Evolutionary conservation across 1,140 invertebrate genomes (phyloP), one percentile per base, ranked within the genome.

Genomic region (Drosophila lacteicornis): DNA sequence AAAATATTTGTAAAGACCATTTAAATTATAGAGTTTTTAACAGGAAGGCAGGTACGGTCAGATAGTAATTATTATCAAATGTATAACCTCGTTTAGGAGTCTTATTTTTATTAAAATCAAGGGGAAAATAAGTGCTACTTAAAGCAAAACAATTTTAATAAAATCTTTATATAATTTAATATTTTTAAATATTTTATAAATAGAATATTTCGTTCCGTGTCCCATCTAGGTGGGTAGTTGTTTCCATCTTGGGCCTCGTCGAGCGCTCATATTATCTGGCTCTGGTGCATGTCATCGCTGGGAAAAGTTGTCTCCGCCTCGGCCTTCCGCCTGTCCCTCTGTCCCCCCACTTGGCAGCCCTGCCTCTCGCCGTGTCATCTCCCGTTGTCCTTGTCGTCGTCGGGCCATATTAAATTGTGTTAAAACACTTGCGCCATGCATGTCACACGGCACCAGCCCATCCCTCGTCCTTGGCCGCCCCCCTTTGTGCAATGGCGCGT

Each of bases 371-470:
- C 36, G 49, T 79, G 75, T 61, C 65, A 71, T 68, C 75, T 77
- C 53, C 75, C 53, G 55, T 78, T 36, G 68, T 74, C 78, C 50
- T 59, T 75, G 59, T 81, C 71, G 79, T 76, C 67, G 81, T 79
- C 77, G 81, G 82, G 76, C 77, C 76, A 86, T 86, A 86, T 86
- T 88, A 88, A 86, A 86, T 86, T 86, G 83, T 86, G 83, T 86
- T 86, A 86, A 86, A 86, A 87, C 83, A 86, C 83, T 86, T 86
- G 83, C 76, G 83, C 83, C 79, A 80, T 86, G 70, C 79, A 85
- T 85, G 75, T 79, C 70, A 55, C 68, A 56, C 56, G 42, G 53
- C 79, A 50, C 73, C 27, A 30, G 19, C 57, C 46, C 40, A 38
- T 49, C 58, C 33, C 47, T 55, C 66, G 40, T 50, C 22, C 67